phyloP scores from a whole-genome alignment of 2,797 vertebrate species.

The Phrynocephalus forsythii region DNA sequence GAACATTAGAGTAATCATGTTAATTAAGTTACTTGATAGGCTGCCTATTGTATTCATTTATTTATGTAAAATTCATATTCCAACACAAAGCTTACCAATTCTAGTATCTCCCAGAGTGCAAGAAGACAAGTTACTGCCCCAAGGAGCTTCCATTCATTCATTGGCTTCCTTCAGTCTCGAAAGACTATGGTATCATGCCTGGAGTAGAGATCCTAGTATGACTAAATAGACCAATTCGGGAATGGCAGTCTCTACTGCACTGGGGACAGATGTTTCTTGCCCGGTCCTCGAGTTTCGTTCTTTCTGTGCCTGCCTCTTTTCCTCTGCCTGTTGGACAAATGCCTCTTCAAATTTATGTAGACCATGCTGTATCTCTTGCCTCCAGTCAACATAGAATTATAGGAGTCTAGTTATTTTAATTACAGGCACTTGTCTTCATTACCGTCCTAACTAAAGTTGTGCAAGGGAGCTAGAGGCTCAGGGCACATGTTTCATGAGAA shows the following conservation, averaged over 20 bases:
- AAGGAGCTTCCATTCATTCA: neutral
- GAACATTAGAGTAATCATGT: neutral
- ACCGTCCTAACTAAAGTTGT: neutral
- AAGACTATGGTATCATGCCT: too few relatives aligned
- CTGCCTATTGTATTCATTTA: neutral
- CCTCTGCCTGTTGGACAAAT: too few relatives aligned
- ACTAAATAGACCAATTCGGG: too few relatives aligned
- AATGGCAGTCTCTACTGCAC: too few relatives aligned
- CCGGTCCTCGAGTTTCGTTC: too few relatives aligned
- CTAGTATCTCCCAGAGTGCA: neutral
- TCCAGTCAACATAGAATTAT: neutral
- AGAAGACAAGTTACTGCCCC: neutral
- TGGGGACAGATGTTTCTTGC: too few relatives aligned
- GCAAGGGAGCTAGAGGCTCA: neutral
- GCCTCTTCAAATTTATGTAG: too few relatives aligned
- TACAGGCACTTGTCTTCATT: neutral
- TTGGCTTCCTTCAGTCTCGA: too few relatives aligned
- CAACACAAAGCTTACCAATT: too few relatives aligned
- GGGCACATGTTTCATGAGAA: neutral
- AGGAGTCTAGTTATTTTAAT: neutral
- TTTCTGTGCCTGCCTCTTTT: too few relatives aligned
- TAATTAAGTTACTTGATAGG: neutral
- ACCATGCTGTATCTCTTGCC: too few relatives aligned
- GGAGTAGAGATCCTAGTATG: too few relatives aligned
- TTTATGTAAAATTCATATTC: slow-evolving; percentile 5